Base-by-base conservation (phyloP, 2,113 vertebrate genomes). In the Ceuthmochares aereus region DNA sequence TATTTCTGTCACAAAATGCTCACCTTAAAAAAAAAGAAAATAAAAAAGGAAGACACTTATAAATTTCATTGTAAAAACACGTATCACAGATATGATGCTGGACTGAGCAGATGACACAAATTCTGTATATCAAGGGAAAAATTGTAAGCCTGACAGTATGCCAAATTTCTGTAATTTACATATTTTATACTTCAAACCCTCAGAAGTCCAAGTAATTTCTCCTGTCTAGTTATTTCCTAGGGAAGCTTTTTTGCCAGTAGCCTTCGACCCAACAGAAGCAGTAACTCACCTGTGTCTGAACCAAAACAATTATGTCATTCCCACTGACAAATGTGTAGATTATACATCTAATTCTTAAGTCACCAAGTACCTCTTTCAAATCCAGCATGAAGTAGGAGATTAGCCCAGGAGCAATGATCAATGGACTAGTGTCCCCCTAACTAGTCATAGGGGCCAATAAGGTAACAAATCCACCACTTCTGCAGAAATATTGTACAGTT, bases 161-260 rank as follows among this genome's bases (percentile, higher is more conserved):
- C 82, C 83, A 89, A 78, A 92, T 58, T 93, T 59, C 62, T 94
- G 63, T 54, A 89, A 96, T 96, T 83, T 95, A 40, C 52, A 84
- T 83, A 83, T 83, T 95, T 89, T 84, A 52, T 52, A 85, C 60
- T 96, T 89, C 77, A 95, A 21, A 91, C 86, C 56, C 79, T 95
- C 85, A 85, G 45, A 95, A 97, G 55, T 75, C 78, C 55, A 95
- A 81, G 49, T 84, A 54, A 72, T 80, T 97, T 94, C 80, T 79
- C 87, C 58, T 66, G 26, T 70, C 79, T 75, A 54, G 67, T 81
- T 94, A 86, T 94, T 89, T 94, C 72, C 90, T 36, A 84, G 73
- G 84, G 62, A 95, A 95, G 89, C 82, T 51, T 84, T 88, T 56
- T 81, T 0, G 0, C 77, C 64, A 19, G 75, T 34, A 70, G 66